phyloP scores from a whole-genome alignment of 1,140 invertebrate species.

The Papilio machaon region DNA sequence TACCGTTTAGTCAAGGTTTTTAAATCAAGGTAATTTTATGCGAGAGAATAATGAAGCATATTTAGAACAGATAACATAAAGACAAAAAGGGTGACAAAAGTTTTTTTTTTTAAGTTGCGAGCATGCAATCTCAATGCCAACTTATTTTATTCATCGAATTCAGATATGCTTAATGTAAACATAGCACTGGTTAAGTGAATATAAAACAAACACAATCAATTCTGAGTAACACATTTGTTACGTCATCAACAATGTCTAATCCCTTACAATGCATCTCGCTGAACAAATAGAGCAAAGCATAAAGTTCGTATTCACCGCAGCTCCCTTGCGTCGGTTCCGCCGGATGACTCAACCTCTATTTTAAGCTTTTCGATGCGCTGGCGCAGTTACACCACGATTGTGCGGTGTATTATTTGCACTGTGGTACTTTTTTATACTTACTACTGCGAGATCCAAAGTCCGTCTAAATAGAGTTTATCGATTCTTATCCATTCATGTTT shows the following conservation, averaged over 20 bases:
- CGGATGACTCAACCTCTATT: conserved; percentile 66
- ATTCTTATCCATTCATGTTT: background rate
- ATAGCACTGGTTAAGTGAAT: conserved; percentile 5
- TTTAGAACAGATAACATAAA: background rate
- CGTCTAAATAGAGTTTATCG: background rate
- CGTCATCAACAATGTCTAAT: conserved; percentile 42
- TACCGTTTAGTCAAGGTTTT: background rate
- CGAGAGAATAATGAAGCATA: background rate
- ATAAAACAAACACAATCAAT: conserved; percentile 14
- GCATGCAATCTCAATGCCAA: background rate
- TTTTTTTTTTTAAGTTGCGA: background rate
- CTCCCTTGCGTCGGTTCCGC: conserved; percentile 47
- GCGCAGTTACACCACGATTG: conserved; percentile 45
- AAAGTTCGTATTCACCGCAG: conserved; percentile 54
- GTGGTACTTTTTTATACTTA: conserved; percentile 7
- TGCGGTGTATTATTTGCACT: background rate
- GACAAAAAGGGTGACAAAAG: background rate
- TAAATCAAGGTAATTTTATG: background rate
- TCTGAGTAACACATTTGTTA: conserved; percentile 30
- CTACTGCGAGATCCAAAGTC: background rate
- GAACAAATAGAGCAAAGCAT: conserved; percentile 52
- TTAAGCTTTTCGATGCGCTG: conserved; percentile 58
- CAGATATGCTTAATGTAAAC: background rate
- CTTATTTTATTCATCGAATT: background rate
- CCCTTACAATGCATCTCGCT: conserved; percentile 54